Conservation (phyloP, 2,888 invertebrate genomes). For the Xanthorhoe spadicearia region DNA sequence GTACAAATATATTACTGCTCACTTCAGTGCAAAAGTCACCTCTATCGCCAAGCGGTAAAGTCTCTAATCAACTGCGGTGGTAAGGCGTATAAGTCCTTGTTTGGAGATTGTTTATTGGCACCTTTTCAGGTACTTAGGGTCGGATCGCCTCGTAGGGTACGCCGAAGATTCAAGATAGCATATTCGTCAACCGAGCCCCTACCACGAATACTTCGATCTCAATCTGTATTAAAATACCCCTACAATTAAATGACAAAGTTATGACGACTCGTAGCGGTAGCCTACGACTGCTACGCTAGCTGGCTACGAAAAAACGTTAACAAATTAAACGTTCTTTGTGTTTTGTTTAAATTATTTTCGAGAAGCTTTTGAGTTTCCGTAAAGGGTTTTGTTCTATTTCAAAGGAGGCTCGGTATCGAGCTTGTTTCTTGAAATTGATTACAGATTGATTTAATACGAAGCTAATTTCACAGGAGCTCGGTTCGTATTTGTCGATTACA, state of each 20-base stretch:
- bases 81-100: conserved; percentile 50
- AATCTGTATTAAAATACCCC: not conserved
- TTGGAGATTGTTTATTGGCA: conserved; percentile 70
- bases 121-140: conserved; percentile 81
- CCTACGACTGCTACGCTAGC: not conserved
- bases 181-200: conserved; percentile 65
- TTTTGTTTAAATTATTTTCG: not conserved
- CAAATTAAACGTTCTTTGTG: not conserved
- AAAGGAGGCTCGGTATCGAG: conserved; percentile 19
- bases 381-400: not conserved
- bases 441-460: conserved; percentile 30
- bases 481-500: conserved; percentile 18
- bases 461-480: conserved; percentile 20
- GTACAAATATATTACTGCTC: conserved; percentile 34
- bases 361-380: conserved; percentile 6
- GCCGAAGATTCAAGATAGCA: conserved; percentile 63
- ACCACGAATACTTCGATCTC: conserved; percentile 46
- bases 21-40: conserved; percentile 33
- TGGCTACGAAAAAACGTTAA: not conserved
- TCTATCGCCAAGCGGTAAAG: conserved; percentile 37
- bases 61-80: conserved; percentile 35
- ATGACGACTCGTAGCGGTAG: not conserved
- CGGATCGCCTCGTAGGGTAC: conserved; percentile 68
- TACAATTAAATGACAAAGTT: too few species aligned
- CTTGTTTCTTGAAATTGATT: conserved; percentile 25